A percentile compares a stretch with the other conserved stretches of the same genome.
phyloP scores from a whole-genome alignment of 2,113 vertebrate species.

The Strix uralensis region DNA sequence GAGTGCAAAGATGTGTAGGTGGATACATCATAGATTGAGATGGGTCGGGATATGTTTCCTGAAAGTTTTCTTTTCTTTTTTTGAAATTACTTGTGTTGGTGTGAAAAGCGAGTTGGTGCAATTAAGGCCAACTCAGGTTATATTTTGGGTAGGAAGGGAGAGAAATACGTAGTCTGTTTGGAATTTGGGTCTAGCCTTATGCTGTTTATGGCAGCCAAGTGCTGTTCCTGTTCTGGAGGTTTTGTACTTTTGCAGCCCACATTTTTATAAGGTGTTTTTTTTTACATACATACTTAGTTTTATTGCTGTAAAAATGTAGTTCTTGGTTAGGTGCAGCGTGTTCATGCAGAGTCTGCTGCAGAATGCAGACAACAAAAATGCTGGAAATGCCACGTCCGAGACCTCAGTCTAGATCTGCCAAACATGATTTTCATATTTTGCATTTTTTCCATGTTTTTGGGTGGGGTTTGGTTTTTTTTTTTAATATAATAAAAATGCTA shows the following conservation, averaged over 20 bases:
- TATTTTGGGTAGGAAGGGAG: conserved; percentile 31
- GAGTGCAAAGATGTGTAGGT: not conserved
- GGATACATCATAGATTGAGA: not conserved
- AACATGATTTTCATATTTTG: conserved; percentile 42
- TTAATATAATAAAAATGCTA: not conserved
- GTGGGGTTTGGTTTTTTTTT: too few species aligned
- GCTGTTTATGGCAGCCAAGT: conserved; percentile 23
- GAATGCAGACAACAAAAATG: conserved; percentile 11
- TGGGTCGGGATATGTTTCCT: not conserved
- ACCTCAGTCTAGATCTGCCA: conserved; percentile 16
- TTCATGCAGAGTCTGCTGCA: not conserved
- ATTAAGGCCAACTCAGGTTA: not conserved
- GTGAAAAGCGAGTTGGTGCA: conserved; percentile 24
- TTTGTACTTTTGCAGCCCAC: not conserved
- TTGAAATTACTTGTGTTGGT: not conserved
- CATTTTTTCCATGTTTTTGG: not conserved
- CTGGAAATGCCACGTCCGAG: conserved; percentile 16
- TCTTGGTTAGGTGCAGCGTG: not conserved
- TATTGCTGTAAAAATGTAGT: not conserved
- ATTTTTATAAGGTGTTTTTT: not conserved
- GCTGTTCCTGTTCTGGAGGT: conserved; percentile 12
- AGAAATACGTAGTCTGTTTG: conserved; percentile 13
- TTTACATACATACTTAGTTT: not conserved
- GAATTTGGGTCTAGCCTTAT: conserved; percentile 30
- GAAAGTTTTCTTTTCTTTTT: not conserved